Base-by-base conservation (phyloP, 2,797 vertebrate species). In the Lateolabrax maculatus region DNA sequence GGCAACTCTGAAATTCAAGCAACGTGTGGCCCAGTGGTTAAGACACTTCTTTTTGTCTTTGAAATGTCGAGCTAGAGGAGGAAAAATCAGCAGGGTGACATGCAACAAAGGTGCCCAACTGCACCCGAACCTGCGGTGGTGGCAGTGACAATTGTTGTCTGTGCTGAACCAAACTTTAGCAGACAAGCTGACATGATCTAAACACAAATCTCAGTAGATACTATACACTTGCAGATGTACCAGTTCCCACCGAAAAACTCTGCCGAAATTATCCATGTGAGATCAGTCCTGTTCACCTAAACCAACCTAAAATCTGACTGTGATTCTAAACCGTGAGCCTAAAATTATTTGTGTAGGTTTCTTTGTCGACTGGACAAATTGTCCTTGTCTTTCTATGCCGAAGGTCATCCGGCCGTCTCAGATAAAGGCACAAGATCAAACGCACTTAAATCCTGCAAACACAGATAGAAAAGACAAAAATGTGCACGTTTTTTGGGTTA, bases 351-450 rank as follows among this genome's bases (percentile, higher is more conserved):
- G 5, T 36, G 10, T 9, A 2, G n/a, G 21, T 37, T 57, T 29
- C 19, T 16, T 27, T 29, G 52, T 9, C 2, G 39, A 13, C 6
- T 0, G 0, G 23, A 9, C 6, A 51, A 51, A 57, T 41, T 72
- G 43, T 68, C 12, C n/a, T 73, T 7, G 6, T 39, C 4, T 43
- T 21, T 62, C 8, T 19, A 0, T 13, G 10, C 3, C 1, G 5
- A 10, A 62, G 53, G 41, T 77, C 3, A n/a, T 51, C 44, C 23
- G 2, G 25, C 78, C 37, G 66, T 52, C 61, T n/a, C 61, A 25
- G 25, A 23, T 25, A 73, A 46, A 75, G 61, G 82, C 49, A 71
- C 58, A 73, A n/a, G n/a, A n/a, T n/a, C n/a, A n/a, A n/a, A n/a
- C n/a, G n/a, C 53, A 23, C 57, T 25, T 53, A 64, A 61, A 51